A percentile compares a stretch with the other conserved stretches of the same genome.
phyloP scores from a whole-genome alignment of 1,140 invertebrate species.

The Drosophila busckii region DNA sequence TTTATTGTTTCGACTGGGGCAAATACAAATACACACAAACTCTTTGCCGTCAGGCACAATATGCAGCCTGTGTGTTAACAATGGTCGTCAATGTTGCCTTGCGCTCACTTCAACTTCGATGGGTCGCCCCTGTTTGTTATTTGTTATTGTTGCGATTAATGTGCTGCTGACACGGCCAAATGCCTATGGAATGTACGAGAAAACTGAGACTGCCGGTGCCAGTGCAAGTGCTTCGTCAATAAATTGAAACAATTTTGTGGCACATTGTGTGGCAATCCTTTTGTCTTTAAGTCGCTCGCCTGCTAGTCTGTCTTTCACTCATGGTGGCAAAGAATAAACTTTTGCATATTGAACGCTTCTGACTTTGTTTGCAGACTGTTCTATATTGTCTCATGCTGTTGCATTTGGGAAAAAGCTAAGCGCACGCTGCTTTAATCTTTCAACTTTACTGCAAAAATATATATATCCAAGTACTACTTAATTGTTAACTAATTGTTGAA shows the following conservation, averaged over 20 bases:
- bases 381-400: too few relatives aligned
- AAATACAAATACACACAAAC: conserved; percentile 57
- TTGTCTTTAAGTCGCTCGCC: conserved; percentile 59
- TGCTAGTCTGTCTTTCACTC: conserved; percentile 10
- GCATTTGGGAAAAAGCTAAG: too few relatives aligned
- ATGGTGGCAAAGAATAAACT: too few relatives aligned
- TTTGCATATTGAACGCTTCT: too few relatives aligned
- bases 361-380: too few relatives aligned
- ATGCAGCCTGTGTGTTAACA: conserved; percentile 60
- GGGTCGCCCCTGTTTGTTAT: conserved; percentile 41
- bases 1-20: conserved; percentile 72
- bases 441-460: too few relatives aligned
- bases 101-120: conserved; percentile 68
- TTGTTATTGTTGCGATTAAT: conserved; percentile 65
- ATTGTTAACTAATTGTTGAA: too few relatives aligned
- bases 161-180: conserved; percentile 50
- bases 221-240: conserved; percentile 18
- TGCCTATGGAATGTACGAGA: conserved; percentile 13
- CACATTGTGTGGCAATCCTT: conserved; percentile 45
- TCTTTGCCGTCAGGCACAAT: conserved; percentile 55
- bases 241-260: conserved; percentile 38
- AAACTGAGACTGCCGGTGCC: conserved; percentile 31
- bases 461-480: too few relatives aligned
- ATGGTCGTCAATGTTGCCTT: conserved; percentile 53
- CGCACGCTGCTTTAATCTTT: too few relatives aligned